A percentile compares a stretch with the other conserved stretches of the same genome.
Conservation (phyloP, 2,113 vertebrate genomes). For the Psittacula cyanocephala region DNA sequence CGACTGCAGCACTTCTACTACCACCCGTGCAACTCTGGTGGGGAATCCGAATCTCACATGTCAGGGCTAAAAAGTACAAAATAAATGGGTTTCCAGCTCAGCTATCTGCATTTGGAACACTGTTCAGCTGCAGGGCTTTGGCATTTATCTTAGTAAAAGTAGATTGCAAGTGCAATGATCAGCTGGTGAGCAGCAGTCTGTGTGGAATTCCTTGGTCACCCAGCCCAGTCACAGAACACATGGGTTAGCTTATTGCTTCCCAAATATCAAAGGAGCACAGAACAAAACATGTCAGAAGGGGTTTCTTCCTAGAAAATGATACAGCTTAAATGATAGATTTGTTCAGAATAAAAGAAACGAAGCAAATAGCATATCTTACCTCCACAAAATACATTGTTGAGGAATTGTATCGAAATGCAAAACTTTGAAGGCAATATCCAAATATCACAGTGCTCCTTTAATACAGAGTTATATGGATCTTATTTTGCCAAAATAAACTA, state of each 20-base stretch:
- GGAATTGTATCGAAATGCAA: neutral
- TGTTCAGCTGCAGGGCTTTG: neutral
- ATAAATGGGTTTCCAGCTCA: neutral
- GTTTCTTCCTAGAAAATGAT: neutral
- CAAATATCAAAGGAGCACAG: neutral
- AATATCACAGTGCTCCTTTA: neutral
- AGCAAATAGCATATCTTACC: neutral
- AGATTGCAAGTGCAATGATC: neutral
- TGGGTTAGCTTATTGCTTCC: neutral
- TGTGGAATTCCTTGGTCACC: neutral
- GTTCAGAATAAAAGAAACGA: neutral
- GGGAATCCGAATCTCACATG: neutral
- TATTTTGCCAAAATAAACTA: conserved; percentile 9
- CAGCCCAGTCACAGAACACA: neutral
- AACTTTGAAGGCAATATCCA: neutral
- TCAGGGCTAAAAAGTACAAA: neutral
- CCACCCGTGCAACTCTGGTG: neutral
- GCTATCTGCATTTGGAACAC: neutral
- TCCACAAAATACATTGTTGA: neutral
- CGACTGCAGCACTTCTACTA: neutral
- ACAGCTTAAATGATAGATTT: neutral
- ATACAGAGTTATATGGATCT: neutral
- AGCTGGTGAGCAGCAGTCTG: neutral
- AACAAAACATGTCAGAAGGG: neutral
- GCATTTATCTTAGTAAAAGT: neutral